Evolutionary conservation across 2,113 vertebrate genomes (phyloP), one percentile per base, ranked within the genome.

Genomic region (Leptocoma aspasia): DNA sequence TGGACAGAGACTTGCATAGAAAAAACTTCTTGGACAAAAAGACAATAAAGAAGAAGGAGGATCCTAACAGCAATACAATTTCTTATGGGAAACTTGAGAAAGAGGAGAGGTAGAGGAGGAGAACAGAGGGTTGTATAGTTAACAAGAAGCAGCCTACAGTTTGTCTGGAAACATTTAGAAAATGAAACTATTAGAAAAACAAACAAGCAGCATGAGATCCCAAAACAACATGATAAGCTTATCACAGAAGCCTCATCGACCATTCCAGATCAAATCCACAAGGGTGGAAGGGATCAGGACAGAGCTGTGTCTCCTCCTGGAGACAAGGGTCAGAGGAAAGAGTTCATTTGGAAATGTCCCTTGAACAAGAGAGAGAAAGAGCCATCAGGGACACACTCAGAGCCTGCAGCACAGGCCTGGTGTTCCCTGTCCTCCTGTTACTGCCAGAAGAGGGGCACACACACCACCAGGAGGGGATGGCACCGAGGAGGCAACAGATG

Each of bases 91-190:
- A 95, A 79, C n/a, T 80, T 42, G 21, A 78, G 57, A 90, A 84
- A 80, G 20, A 22, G 18, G 8, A 79, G 27, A 49, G 33, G 24
- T 53, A 89, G 20, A 87, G 44, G 47, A 54, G 45, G 69, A 94
- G 65, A 42, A 49, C 28, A 72, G 37, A 82, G 19, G 11, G 16
- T 15, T 69, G 41, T 52, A 26, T 27, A 81, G 26, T 75, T 76
- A 81, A 91, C 73, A 76, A 45, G 82, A 95, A 90, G 13, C 82
- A 86, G 81, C 70, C 65, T 82, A 68, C 77, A 68, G 20, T 82
- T 85, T 53, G 26, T 72, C 92, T 95, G 85, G 94, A 91, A 96
- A 79, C 26, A n/a, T 50, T 93, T 69, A 57, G 41, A 94, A 89
- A 68, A 85, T 21, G n/a, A 93, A 63, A 56, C 31, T 44, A 63